These are phyloP conservation scores for Grammomys surdaster DNA, from an alignment of 2,113 vertebrate genomes.

Conservation along the genomic window DNA sequence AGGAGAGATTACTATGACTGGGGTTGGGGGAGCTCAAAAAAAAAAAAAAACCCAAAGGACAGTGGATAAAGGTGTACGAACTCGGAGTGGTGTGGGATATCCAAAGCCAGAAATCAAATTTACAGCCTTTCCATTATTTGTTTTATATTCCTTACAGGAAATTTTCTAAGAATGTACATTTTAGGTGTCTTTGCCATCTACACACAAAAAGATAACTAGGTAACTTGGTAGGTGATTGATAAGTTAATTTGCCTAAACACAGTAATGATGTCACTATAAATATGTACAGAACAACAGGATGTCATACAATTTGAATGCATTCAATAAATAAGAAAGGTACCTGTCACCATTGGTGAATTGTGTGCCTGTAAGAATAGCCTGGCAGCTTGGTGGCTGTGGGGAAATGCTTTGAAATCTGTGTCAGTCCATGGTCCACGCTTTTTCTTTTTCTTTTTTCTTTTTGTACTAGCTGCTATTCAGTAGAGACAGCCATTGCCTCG, in stretches of 20 bases:
- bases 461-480: conserved; percentile 58
- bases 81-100: not conserved
- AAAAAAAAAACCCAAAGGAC: not conserved
- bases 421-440: not conserved
- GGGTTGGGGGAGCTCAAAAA: not conserved
- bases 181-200: not conserved
- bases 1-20: no score
- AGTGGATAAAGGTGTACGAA: not conserved
- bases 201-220: not conserved
- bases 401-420: conserved; percentile 63
- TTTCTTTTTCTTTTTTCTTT: not conserved
- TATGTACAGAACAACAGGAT: not conserved
- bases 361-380: not conserved
- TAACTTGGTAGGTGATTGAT: not conserved
- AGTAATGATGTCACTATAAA: not conserved
- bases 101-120: no score
- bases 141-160: not conserved
- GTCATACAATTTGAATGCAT: not conserved
- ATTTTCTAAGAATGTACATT: not conserved
- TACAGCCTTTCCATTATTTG: not conserved
- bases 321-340: not conserved
- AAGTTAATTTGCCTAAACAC: not conserved
- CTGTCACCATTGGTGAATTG: conserved; percentile 39
- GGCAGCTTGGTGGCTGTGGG: conserved; percentile 14
- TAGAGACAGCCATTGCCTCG: conserved; percentile 61